Base-by-base conservation (phyloP, 2,113 vertebrate species). In the Chloropsis hardwickii region DNA sequence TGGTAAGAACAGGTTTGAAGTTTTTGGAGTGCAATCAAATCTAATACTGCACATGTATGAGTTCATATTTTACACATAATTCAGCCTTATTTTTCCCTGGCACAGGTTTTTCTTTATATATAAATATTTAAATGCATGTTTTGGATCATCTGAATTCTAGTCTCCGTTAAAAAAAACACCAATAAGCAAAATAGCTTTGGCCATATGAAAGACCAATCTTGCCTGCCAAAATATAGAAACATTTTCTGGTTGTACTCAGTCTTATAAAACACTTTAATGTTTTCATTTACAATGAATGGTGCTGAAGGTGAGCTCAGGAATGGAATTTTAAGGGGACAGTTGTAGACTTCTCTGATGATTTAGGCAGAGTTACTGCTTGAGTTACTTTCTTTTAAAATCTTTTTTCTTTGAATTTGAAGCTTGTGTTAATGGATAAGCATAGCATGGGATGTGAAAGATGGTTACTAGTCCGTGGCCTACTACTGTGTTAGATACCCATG, bases 391-490 rank as follows among this genome's bases (percentile, higher is more conserved):
- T 60, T 22, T 0, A 14, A 69, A 87, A 22, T 5, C 0, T 28
- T 58, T 50, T 53, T 58, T 37, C 12, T 22, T 54, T 23, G 24
- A 47, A 25, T 67, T 54, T 84, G 50, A 77, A 76, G 4, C 14
- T 37, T 73, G 11, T 73, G 9, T 77, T 40, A 47, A 69, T 47
- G 9, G 10, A 4, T 39, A 42, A 81, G 4, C 16, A 39, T 25
- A 67, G 6, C 7, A 56, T 25, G 45, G 37, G 8, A 14, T 78
- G 7, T 22, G 9, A 78, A 92, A 74, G 14, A 37, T 14, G 4
- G 4, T 65, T 72, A 15, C 7, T 51, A 22, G 4, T 14, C 3
- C 0, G 1, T 23, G 31, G 6, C 42, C 17, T 70, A 35, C 15
- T 61, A 15, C 11, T 14, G 6, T 39, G 5, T 83, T 77, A 18